Percentiles rank a stretch among this genome's conserved stretches.
Conservation (phyloP, 2,113 vertebrate genomes). For the Xerus inauris region DNA sequence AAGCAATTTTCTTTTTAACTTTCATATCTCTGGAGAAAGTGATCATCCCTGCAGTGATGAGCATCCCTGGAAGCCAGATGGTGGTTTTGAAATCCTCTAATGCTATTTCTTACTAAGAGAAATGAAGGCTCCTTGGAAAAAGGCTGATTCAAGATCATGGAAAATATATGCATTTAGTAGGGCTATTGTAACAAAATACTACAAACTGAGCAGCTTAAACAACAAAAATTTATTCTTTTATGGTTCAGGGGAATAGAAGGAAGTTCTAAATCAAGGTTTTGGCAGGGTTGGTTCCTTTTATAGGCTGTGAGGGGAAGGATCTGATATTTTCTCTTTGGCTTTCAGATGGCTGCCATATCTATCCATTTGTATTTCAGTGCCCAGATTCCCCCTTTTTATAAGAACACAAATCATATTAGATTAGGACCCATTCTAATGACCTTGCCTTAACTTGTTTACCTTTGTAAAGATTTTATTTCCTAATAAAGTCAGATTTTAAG, state of each 20-base stretch:
- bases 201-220: not conserved
- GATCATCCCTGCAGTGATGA: not conserved
- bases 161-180: not conserved
- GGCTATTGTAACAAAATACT: not conserved
- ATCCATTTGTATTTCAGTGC: not conserved
- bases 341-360: not conserved
- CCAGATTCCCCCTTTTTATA: not conserved
- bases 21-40: not conserved
- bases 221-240: not conserved
- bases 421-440: too few species aligned
- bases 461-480: not conserved
- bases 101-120: not conserved
- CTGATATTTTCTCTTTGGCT: not conserved
- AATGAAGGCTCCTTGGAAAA: not conserved
- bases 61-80: not conserved
- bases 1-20: not conserved
- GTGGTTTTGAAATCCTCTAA: not conserved
- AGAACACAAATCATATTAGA: not conserved
- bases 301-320: not conserved
- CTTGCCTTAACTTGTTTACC: too few species aligned
- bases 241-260: too few species aligned
- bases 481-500: conserved; percentile 11
- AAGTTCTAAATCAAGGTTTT: not conserved
- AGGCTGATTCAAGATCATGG: not conserved
- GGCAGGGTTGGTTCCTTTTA: not conserved